Base-by-base conservation (phyloP, 1,140 invertebrate species). In the Arctopsyche grandis region DNA sequence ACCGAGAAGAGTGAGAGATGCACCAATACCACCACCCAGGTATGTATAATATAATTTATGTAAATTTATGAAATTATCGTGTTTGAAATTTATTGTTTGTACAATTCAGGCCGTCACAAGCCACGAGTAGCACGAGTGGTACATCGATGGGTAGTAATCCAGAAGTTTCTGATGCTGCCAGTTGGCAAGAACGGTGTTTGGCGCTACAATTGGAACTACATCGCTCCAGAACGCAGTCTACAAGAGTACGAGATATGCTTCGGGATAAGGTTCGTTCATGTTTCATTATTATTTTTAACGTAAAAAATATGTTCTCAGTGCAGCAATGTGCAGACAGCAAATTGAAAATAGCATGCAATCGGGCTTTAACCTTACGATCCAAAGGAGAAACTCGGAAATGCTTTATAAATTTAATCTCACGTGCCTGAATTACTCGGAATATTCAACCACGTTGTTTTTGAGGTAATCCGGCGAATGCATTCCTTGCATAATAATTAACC, bases 161-260 rank as follows among this genome's bases (percentile, higher is more conserved):
- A 75, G 85, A 86, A 84, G 60, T 75, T 75, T 26, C 85, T 84
- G 78, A 86, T 1, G 86, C 88, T 21, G 89, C 90, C 80, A 93
- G 94, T 84, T 97, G 95, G 95, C 93, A 95, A 85, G 94, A 96
- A 84, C 89, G 94, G 26, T 97, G 95, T 85, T 85, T 95, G 80
- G 93, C 95, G 83, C 85, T 97, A 79, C 95, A 96, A 84, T 85
- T 95, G 80, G 94, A 96, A 83, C 87, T 96, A 82, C 94, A 96
- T 84, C 89, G 94, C 69, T 96, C 94, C 82, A 89, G 94, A 75
- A 92, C 94, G 80, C 95, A 96, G 85, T 93, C 95, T 0, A 93
- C 93, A n/a, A 91, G 94, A 81, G 94, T 96, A 38, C 89, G 94
- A 24, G 94, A 95, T 84, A 93, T 95, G 90, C 91, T 97, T 43